Evolutionary conservation across 2,113 vertebrate genomes (phyloP).

Genomic region (Cryptotis parvus): DNA sequence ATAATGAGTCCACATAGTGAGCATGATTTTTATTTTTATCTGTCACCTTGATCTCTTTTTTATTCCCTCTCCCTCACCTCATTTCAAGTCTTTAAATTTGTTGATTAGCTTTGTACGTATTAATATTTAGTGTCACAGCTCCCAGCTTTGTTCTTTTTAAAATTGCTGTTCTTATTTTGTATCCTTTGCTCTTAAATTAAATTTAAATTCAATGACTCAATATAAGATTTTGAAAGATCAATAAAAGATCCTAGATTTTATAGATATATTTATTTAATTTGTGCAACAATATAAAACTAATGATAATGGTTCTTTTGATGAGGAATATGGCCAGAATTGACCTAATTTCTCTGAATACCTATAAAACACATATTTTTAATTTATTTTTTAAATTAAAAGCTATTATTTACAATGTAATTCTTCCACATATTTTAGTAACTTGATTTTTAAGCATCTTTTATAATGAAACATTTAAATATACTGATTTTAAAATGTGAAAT

Average conservation of each 20-base stretch:
- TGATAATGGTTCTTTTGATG: neutral
- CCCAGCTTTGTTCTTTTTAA: neutral
- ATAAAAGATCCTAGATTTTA: neutral
- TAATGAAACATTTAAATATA: neutral
- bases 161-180: neutral
- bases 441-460: neutral
- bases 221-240: no score
- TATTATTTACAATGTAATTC: neutral
- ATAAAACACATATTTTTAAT: no score
- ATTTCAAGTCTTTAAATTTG: slow-evolving; percentile 16
- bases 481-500: slow-evolving; percentile 19
- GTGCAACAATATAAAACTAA: neutral
- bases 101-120: neutral
- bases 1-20: no score
- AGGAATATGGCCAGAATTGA: neutral
- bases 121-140: neutral
- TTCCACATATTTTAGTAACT: neutral
- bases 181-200: neutral
- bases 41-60: neutral
- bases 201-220: neutral
- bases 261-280: neutral
- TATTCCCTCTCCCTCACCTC: neutral
- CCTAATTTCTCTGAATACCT: neutral
- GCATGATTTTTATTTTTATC: no score
- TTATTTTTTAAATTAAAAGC: no score